Conservation (phyloP, 2,797 vertebrate genomes). For the Siniperca obscura region DNA sequence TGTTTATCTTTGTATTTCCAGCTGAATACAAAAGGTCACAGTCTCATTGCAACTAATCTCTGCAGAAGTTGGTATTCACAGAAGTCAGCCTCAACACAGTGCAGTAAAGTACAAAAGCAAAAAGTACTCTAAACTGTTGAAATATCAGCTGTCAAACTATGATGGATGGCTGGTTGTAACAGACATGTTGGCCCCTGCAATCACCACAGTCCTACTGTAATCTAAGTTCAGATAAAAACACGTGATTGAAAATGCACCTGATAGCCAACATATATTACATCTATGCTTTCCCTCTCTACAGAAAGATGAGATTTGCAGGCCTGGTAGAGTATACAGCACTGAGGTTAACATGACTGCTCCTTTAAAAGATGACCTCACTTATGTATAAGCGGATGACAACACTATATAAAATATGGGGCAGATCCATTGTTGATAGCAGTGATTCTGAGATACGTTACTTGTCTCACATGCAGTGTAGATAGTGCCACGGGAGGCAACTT, state of each 20-base stretch:
- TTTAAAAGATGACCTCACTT: conserved; percentile 59
- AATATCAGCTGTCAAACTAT: conserved; percentile 62
- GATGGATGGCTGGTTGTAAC: conserved; percentile 62
- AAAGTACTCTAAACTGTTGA: conserved; percentile 26
- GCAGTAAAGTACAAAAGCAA: conserved; percentile 42
- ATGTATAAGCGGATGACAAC: conserved; percentile 28
- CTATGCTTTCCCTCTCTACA: background rate
- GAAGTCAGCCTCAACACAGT: conserved; percentile 26
- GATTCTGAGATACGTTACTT: conserved; percentile 51
- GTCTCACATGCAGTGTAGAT: conserved; percentile 51
- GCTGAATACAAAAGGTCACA: conserved; percentile 57
- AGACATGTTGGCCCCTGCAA: conserved; percentile 43
- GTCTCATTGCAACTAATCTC: conserved; percentile 45
- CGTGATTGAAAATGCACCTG: conserved; percentile 42
- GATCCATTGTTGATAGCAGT: conserved; percentile 44
- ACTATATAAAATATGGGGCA: conserved; percentile 27
- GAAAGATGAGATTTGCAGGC: conserved; percentile 26
- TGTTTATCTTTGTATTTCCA: conserved; percentile 47
- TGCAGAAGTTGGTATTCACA: conserved; percentile 32
- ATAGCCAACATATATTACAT: conserved; percentile 28
- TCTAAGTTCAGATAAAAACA: conserved; percentile 44
- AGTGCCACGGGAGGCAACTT: conserved; percentile 69
- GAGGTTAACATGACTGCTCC: conserved; percentile 34
- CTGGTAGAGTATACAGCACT: background rate
- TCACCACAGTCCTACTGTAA: conserved; percentile 43